A percentile compares a stretch with the other conserved stretches of the same genome.
These are phyloP conservation scores for Cacatua alba DNA, from an alignment of 2,113 vertebrate species.

Conservation along the genomic window DNA sequence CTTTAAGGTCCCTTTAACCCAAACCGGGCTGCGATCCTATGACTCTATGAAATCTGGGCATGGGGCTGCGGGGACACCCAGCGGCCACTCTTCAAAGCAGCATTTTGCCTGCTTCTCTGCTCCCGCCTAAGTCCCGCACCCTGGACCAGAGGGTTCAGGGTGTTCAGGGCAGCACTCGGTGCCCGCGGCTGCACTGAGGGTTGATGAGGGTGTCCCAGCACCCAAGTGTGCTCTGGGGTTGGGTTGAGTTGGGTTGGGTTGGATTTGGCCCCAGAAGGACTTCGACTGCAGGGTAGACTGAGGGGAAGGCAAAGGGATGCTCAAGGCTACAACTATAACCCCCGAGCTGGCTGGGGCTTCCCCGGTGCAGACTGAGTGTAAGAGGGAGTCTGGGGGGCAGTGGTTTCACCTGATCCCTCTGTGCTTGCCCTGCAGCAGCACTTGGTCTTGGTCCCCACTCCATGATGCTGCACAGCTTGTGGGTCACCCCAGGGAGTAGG, in stretches of 20 bases:
- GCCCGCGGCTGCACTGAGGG: too few relatives aligned
- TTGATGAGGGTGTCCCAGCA: not conserved
- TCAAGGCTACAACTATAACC: not conserved
- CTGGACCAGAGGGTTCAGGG: fast-evolving
- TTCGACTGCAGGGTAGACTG: not conserved
- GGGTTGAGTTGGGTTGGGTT: not conserved
- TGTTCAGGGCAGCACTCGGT: not conserved
- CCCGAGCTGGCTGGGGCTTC: not conserved
- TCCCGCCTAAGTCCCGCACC: fast-evolving
- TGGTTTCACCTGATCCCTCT: not conserved
- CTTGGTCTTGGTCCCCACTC: not conserved
- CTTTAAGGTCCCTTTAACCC: not conserved
- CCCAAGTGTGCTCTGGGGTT: not conserved
- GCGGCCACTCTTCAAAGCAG: not conserved
- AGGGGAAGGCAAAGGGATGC: not conserved
- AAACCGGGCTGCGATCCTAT: not conserved
- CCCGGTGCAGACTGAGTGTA: not conserved
- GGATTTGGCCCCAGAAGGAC: not conserved
- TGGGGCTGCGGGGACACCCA: not conserved
- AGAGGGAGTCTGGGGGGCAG: not conserved
- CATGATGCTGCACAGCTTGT: fast-evolving
- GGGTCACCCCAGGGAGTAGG: not conserved
- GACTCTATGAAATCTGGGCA: too few relatives aligned
- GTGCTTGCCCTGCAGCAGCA: not conserved
- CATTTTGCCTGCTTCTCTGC: fast-evolving